Base-by-base conservation (phyloP, 2,888 invertebrate genomes). In the Diarsia brunnea region DNA sequence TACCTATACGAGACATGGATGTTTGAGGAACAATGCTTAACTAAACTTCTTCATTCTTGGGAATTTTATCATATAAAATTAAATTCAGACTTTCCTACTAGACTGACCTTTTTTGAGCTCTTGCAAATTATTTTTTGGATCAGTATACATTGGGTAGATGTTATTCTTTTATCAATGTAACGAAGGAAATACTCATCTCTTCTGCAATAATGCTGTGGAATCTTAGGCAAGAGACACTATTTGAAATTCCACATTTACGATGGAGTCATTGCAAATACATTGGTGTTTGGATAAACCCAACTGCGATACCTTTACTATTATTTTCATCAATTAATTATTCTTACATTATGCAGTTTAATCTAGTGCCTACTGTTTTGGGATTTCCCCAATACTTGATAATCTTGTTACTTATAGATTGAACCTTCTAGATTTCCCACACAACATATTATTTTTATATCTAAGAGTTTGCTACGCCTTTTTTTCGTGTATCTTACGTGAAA, bases 1-100 rank as follows among this genome's bases (percentile, higher is more conserved):
- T 67, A n/a, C n/a, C n/a, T n/a, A 43, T 73, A 64, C 27, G 64
- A 70, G 67, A 69, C 68, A 63, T 58, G 45, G 51, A 70, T 68
- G 49, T 65, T n/a, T 21, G 21, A 12, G 31, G 65, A 53, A 58
- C 49, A 27, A 58, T 68, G 38, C n/a, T 47, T 61, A 14, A 31
- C 45, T 63, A 45, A 60, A 27, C 16, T 64, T 27, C 60, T 74
- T 64, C n/a, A 60, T 76, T 64, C 49, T 70, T 73, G 14, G 16
- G n/a, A 24, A 47, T 27, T 65, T 71, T 47, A 55, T 65, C 38
- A 64, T 69, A 58, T 24, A 14, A 55, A n/a, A 16, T 38, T 14
- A 71, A 38, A 43, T 21, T 2, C 49, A 38, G 19, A 31, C 24
- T 38, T 14, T n/a, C 8, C 16, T 21, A 10, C 3, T 45, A 58